Base-by-base conservation (phyloP, 2,797 vertebrate species). In the Sebastes itinus region DNA sequence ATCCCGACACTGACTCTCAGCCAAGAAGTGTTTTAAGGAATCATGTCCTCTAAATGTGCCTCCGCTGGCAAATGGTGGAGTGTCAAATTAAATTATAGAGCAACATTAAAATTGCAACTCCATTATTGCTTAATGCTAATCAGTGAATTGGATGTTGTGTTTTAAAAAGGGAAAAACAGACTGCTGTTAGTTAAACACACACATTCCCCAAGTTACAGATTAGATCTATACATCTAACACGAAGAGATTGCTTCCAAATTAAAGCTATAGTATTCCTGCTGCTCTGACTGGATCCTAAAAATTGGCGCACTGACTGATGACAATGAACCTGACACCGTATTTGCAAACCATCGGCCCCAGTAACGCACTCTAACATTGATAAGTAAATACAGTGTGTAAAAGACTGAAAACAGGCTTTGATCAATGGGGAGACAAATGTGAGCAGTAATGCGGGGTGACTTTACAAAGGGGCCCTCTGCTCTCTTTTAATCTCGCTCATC, bases 341-440 rank as follows among this genome's bases (percentile, higher is more conserved):
- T 66, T 38, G 58, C 75, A 77, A 82, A 73, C 22, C 20, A 59
- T 65, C n/a, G 0, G 38, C 5, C 59, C 22, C 63, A 3, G 59
- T 75, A 80, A 75, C 68, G 23, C 60, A 61, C 27, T 54, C 5
- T 14, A 55, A 70, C 16, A 6, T 12, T 77, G 72, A 85, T 62
- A 67, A 84, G 81, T 84, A 86, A 89, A 90, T 88, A 81, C 85
- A 87, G 58, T 73, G 75, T 78, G 62, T 78, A 82, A 77, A 75
- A 52, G 58, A 83, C 60, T 84, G 75, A 90, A 89, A 88, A 81
- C 60, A 75, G 35, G 46, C 76, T 73, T 32, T 46, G 84, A 92
- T 90, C 87, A 83, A 87, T 87, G 72, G 59, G 66, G 54, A 89
- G 88, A 92, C 72, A 80, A 92, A 94, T 85, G 86, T 81, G 78